Conservation (phyloP, 2,888 invertebrate genomes). For the Ophioninae sp. region DNA sequence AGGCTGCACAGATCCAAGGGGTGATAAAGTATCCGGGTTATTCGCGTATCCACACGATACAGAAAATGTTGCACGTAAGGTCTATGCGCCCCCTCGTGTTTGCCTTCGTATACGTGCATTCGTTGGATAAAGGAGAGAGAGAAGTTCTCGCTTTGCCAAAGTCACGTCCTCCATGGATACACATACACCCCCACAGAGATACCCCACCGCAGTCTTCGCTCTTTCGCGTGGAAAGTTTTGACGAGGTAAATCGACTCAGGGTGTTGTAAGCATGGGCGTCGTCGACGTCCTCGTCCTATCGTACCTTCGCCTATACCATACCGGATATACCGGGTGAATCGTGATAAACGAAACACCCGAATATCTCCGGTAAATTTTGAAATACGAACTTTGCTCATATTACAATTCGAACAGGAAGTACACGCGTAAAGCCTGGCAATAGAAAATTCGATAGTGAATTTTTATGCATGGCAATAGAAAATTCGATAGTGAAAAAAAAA, state of each 20-base stretch:
- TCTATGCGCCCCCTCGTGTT: background rate
- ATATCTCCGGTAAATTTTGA: too few species aligned
- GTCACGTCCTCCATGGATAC: slow-evolving; percentile 45
- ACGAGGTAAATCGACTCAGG: slow-evolving; percentile 59
- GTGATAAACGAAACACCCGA: too few species aligned
- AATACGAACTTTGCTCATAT: too few species aligned
- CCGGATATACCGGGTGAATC: too few species aligned
- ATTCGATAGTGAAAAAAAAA: background rate
- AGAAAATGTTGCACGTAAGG: slow-evolving; percentile 46
- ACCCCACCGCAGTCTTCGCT: slow-evolving; percentile 4
- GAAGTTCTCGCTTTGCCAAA: slow-evolving; percentile 64
- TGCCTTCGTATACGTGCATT: background rate
- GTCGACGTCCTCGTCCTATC: slow-evolving; percentile 30
- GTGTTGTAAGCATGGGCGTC: slow-evolving; percentile 49
- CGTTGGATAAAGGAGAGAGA: background rate
- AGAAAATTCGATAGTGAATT: slow-evolving; percentile 1
- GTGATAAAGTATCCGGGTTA: slow-evolving; percentile 53
- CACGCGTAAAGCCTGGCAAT: background rate
- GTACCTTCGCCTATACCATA: slow-evolving; percentile 1
- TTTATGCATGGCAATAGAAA: background rate
- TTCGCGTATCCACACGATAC: slow-evolving; percentile 21
- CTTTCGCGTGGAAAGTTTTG: slow-evolving; percentile 61
- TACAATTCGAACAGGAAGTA: too few species aligned
- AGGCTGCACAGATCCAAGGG: slow-evolving; percentile 36
- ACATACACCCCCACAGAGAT: background rate